Evolutionary conservation across 2,888 invertebrate genomes (phyloP), one percentile per base, ranked within the genome.

Genomic region (Plusia festucae): DNA sequence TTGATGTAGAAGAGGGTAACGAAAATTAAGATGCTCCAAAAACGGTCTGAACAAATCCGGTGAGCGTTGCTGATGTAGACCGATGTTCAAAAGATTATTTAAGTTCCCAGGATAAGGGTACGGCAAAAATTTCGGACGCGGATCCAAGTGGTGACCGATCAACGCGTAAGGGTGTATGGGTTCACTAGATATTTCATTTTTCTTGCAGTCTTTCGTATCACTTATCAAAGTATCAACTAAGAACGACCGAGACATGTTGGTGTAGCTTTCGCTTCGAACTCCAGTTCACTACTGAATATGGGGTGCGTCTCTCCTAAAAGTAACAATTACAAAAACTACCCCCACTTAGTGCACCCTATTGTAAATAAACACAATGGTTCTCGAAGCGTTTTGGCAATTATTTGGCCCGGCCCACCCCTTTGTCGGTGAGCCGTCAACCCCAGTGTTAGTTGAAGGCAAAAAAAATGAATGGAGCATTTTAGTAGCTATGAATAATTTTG

Each of bases 181-280:
- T 86, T 96, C 93, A 90, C 91, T 88, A 76, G 92, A 74, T 82
- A 91, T 78, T 72, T 92, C 89, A 63, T 86, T 81, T 82, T 90
- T 90, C 79, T 91, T 91, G 55, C 90, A 90, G 65, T 95, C 93
- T 79, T 96, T 96, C 52, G 96, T 87, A 65, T 96, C 96, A 93
- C 96, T 97, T 76, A 98, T 97, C 64, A 98, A 91, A 59, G 98
- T 97, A 85, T 98, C 98, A 85, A 98, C 97, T 64, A 97, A 90
- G 86, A 98, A 98, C 76, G 97, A 98, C 79, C 97, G 96, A 69
- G 98, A 98, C 97, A 98, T 98, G 82, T 93, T 95, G 68, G 60
- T 70, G 81, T 79, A 81, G 78, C 78, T 70, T 64, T 60, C 89
- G 73, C 80, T 78, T 60, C 84, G 86, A 82, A 83, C 90, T 85